phyloP scores from a whole-genome alignment of 2,888 invertebrate genomes.

The Stratiomys singularior region DNA sequence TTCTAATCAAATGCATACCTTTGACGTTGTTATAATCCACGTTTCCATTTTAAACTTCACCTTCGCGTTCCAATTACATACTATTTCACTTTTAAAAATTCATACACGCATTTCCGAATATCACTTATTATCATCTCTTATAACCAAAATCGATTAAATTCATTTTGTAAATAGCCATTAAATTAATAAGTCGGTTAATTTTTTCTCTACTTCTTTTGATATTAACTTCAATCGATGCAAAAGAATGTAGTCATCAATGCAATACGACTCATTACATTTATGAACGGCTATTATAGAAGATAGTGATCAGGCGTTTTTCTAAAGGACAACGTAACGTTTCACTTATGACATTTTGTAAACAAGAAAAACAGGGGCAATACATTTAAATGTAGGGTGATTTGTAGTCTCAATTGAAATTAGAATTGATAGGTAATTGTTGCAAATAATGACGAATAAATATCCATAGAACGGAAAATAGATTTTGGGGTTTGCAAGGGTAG shows the following conservation, averaged over 20 bases:
- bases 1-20: not conserved
- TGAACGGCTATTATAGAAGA: not conserved
- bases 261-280: conserved; percentile 20
- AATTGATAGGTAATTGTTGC: too few relatives aligned
- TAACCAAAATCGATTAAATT: not conserved
- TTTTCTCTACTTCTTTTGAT: not conserved
- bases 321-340: not conserved
- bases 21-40: conserved; percentile 10
- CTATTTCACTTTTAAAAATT: not conserved
- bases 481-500: too few relatives aligned
- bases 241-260: not conserved
- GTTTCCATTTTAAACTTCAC: not conserved
- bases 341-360: too few relatives aligned
- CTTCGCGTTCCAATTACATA: not conserved
- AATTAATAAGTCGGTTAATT: not conserved
- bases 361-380: too few relatives aligned
- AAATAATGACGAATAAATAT: too few relatives aligned
- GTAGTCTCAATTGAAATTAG: too few relatives aligned
- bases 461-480: too few relatives aligned
- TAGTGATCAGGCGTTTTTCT: conserved; percentile 18
- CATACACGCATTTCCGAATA: not conserved
- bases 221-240: not conserved
- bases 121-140: not conserved
- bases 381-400: too few relatives aligned
- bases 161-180: not conserved